phyloP scores from a whole-genome alignment of 2,797 vertebrate genomes.

The Neoniphon sammara region DNA sequence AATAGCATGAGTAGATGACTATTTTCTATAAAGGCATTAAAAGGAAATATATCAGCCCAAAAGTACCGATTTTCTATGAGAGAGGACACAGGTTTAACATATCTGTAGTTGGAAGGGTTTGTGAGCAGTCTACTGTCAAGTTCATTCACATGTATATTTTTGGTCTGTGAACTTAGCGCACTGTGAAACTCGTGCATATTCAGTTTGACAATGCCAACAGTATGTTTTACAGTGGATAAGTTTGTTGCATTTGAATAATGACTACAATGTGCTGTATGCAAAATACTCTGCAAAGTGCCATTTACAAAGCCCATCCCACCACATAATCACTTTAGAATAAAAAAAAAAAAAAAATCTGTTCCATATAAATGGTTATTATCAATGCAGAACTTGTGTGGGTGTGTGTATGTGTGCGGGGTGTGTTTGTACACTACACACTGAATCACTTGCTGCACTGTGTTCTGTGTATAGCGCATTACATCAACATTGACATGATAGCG shows the following conservation, averaged over 20 bases:
- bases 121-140: constrained; percentile 54
- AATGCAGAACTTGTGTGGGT: constrained; percentile 33
- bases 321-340: constrained; percentile 56
- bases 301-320: constrained; percentile 45
- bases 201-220: constrained; percentile 51
- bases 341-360: constrained; percentile 47
- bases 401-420: constrained; percentile 18
- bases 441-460: constrained; percentile 17
- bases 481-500: constrained; percentile 27
- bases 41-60: constrained; percentile 17
- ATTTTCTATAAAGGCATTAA: constrained; percentile 1
- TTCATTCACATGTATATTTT: constrained; percentile 73
- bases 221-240: constrained; percentile 53
- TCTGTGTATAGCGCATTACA: constrained; percentile 21
- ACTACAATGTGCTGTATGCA: constrained; percentile 23
- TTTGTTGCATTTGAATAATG: constrained; percentile 58
- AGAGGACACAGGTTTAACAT: constrained; percentile 38
- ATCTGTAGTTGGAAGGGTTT: constrained; percentile 46
- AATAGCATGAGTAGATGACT: constrained; percentile 5
- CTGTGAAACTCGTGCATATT: constrained; percentile 77
- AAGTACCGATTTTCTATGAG: constrained; percentile 30
- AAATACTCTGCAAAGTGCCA: constrained; percentile 45
- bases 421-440: not conserved
- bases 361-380: constrained; percentile 44
- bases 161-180: constrained; percentile 68